phyloP scores from a whole-genome alignment of 2,888 invertebrate species.

The Drosophila quinaria region DNA sequence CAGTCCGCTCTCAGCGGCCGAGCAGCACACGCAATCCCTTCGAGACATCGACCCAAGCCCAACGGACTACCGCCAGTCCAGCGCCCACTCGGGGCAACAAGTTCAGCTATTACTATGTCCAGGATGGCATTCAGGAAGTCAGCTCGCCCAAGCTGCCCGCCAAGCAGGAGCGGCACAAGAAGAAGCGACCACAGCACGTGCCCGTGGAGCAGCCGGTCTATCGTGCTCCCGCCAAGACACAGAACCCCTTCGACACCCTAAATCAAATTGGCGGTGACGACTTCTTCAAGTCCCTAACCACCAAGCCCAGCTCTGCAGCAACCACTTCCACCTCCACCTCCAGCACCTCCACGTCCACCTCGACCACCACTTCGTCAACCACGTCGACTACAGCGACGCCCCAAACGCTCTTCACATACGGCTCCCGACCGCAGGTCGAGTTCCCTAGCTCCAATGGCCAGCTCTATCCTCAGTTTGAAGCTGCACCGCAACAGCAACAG shows the following conservation, averaged over 20 bases:
- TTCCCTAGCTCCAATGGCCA: constrained; percentile 82
- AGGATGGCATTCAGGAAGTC: constrained; percentile 83
- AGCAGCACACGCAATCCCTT: constrained; percentile 56
- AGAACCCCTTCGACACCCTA: constrained; percentile 81
- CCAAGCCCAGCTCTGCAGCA: constrained; percentile 61
- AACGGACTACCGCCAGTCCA: constrained; percentile 18
- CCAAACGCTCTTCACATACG: constrained; percentile 77
- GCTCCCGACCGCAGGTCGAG: constrained; percentile 80
- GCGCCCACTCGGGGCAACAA: constrained; percentile 80
- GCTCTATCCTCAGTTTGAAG: constrained; percentile 75
- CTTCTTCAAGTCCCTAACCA: constrained; percentile 74
- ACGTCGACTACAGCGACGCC: constrained; percentile 80
- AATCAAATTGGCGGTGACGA: constrained; percentile 84
- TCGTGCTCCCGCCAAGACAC: constrained; percentile 69
- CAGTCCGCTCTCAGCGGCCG: constrained; percentile 65
- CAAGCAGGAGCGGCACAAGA: constrained; percentile 83
- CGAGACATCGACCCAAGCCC: constrained; percentile 65
- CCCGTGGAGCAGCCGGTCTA: constrained; percentile 73
- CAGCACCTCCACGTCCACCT: constrained; percentile 82
- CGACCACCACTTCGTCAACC: constrained; percentile 86
- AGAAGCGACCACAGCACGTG: constrained; percentile 81
- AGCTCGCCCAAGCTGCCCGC: constrained; percentile 79
- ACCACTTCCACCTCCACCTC: constrained; percentile 84
- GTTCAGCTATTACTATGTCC: constrained; percentile 80
- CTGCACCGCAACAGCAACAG: constrained; percentile 41